phyloP scores from a whole-genome alignment of 2,797 vertebrate species.

The Limnodromus scolopaceus region DNA sequence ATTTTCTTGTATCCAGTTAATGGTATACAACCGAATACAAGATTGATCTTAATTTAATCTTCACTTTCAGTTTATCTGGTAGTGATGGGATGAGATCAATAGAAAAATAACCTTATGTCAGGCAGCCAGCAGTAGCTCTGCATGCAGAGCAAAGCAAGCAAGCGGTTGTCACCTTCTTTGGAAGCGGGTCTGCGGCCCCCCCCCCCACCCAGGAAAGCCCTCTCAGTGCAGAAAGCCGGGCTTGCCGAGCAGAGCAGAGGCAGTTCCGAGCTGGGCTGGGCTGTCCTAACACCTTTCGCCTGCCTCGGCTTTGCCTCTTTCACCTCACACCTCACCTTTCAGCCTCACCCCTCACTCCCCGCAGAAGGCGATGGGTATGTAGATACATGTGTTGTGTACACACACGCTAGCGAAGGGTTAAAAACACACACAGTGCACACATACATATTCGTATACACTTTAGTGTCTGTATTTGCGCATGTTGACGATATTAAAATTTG shows the following conservation, averaged over 20 bases:
- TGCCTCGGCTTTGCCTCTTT: background rate
- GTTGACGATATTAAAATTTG: background rate
- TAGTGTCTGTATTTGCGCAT: slow-evolving; percentile 16
- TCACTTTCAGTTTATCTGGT: slow-evolving; percentile 6
- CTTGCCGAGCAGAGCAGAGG: background rate
- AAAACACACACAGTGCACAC: background rate
- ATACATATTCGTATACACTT: background rate
- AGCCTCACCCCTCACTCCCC: background rate
- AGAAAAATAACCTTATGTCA: background rate
- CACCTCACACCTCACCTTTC: background rate
- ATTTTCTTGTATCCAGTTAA: background rate
- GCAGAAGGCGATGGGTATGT: background rate
- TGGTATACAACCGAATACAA: background rate
- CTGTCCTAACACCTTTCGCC: rapidly evolving
- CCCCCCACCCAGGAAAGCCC: background rate
- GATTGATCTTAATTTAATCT: background rate
- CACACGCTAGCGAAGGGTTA: background rate
- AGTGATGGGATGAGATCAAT: background rate
- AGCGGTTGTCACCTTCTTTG: background rate
- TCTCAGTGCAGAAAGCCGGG: background rate
- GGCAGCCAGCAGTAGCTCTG: background rate
- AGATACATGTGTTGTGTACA: background rate
- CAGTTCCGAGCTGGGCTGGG: background rate
- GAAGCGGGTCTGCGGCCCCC: background rate
- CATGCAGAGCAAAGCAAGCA: background rate